Base-by-base conservation (phyloP, 64 coral and sea anemone genomes). In the Pachyseris speciosa region DNA sequence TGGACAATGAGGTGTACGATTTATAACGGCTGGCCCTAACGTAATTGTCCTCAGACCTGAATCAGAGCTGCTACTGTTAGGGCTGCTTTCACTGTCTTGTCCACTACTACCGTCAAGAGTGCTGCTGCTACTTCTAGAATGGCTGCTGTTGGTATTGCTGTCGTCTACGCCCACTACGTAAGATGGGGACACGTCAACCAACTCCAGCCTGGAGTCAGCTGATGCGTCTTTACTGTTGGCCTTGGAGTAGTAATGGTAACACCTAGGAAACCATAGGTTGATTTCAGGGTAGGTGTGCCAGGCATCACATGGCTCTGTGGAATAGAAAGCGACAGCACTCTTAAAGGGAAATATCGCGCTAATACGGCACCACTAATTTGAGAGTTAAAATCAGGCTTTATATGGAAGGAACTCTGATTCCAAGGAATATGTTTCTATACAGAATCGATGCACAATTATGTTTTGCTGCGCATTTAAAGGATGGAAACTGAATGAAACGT, bases 211-310 rank as follows among this genome's bases (percentile, higher is more conserved):
- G 11, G 66, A 4, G 66, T 10, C 37, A 19, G 86, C 25, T 11
- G 72, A 45, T 2, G 3, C 10, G 0, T 78, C 38, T 2, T 66
- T 57, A 22, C 17, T 10, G 24, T 48, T 89, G 5, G 17, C 19
- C 8, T 37, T 8, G 2, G 55, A 41, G 37, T 64, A 77, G 20
- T 67, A 37, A 76, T 37, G 53, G 39, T 89, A 89, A 50, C 86
- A 89, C 22, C 36, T 40, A 11, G 86, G 86, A 64, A 89, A 89
- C 31, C 73, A 76, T 4, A 20, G 28, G 24, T 64, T 57, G 0
- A 89, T 40, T 24, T 78, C 74, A 20, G 70, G 50, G 24, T 78
- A 89, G 3, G 53, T 53, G 8, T 49, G 19, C 40, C 22, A 76
- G 25, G 64, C 15, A 72, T 8, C 20, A 55, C 84, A 87, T 38